Percentiles rank a stretch among this genome's conserved stretches.
These are phyloP conservation scores for Axinella damicornis DNA, from an alignment of 37 sponge, comb jelly and placozoan species.

Conservation along the genomic window DNA sequence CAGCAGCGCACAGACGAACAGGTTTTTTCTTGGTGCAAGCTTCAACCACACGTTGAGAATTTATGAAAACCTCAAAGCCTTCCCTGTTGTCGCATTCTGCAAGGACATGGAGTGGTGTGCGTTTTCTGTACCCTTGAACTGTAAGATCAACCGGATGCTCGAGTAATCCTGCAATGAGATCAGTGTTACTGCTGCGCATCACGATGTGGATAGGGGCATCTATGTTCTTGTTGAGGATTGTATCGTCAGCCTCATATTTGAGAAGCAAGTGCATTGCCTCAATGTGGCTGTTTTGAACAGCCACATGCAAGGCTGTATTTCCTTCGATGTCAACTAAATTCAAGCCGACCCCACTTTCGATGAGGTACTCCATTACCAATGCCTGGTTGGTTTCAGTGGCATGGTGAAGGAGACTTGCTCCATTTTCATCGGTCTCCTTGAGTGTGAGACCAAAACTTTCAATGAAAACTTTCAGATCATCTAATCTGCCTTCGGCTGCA, in stretches of 20 bases:
- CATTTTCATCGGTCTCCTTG: constrained; percentile 34
- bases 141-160: constrained; percentile 37
- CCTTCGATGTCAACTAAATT: constrained; percentile 72
- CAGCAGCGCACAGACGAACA: constrained; percentile 73
- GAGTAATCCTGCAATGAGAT: constrained; percentile 46
- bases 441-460: constrained; percentile 22
- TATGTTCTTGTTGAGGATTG: constrained; percentile 41
- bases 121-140: constrained; percentile 47
- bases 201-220: constrained; percentile 79
- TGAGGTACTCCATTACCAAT: constrained; percentile 64
- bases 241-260: constrained; percentile 44
- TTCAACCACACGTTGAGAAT: neutral
- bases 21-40: neutral
- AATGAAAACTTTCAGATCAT: constrained; percentile 32
- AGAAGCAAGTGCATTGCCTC: constrained; percentile 68
- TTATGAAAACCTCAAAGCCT: constrained; percentile 34
- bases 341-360: constrained; percentile 64
- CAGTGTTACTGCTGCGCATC: constrained; percentile 29
- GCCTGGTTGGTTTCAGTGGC: constrained; percentile 62
- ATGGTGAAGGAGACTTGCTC: constrained; percentile 63
- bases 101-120: constrained; percentile 74
- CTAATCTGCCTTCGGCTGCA: constrained; percentile 49
- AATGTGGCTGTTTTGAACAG: constrained; percentile 32
- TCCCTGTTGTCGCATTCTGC: constrained; percentile 75
- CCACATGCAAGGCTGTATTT: constrained; percentile 88